Evolutionary conservation across 2,888 invertebrate genomes (phyloP).

Genomic region (Xestia xanthographa): DNA sequence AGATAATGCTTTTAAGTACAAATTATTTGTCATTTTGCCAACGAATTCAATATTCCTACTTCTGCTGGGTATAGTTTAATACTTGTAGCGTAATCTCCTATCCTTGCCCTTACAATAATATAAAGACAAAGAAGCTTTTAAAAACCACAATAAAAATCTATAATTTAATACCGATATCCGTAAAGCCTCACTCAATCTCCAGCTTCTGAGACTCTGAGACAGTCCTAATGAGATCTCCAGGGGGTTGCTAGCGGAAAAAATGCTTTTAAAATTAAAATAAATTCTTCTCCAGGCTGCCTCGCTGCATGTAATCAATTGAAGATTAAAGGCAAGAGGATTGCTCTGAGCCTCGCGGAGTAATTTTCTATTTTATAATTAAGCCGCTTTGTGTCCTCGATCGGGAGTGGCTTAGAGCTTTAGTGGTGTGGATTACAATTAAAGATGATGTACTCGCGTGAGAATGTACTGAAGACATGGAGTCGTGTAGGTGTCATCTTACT

Average conservation of each 20-base stretch:
- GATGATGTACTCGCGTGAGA: conserved; percentile 3
- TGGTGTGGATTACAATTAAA: conserved; percentile 50
- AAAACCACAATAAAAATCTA: conserved; percentile 59
- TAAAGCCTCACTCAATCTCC: conserved; percentile 57
- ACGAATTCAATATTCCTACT: conserved; percentile 16
- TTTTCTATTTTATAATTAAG: conserved; percentile 73
- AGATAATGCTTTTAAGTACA: conserved; percentile 29
- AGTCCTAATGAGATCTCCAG: conserved; percentile 82
- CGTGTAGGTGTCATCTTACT: background rate
- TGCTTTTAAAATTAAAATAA: conserved; percentile 83
- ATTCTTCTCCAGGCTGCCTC: conserved; percentile 71
- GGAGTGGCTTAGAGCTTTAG: conserved; percentile 48
- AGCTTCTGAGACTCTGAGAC: conserved; percentile 62
- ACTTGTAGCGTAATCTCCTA: too few relatives aligned
- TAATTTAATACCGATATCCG: conserved; percentile 59
- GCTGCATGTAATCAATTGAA: conserved; percentile 80
- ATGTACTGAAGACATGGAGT: background rate
- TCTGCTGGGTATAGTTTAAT: background rate
- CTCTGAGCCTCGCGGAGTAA: conserved; percentile 65
- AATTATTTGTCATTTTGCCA: background rate
- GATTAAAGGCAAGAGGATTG: conserved; percentile 82
- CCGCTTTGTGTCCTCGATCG: conserved; percentile 64
- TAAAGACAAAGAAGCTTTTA: conserved; percentile 53
- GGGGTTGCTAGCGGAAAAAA: conserved; percentile 76
- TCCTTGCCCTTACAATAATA: conserved; percentile 15